Evolutionary conservation across 2,888 invertebrate species (phyloP).

Genomic region (Nemapogon koenigi): DNA sequence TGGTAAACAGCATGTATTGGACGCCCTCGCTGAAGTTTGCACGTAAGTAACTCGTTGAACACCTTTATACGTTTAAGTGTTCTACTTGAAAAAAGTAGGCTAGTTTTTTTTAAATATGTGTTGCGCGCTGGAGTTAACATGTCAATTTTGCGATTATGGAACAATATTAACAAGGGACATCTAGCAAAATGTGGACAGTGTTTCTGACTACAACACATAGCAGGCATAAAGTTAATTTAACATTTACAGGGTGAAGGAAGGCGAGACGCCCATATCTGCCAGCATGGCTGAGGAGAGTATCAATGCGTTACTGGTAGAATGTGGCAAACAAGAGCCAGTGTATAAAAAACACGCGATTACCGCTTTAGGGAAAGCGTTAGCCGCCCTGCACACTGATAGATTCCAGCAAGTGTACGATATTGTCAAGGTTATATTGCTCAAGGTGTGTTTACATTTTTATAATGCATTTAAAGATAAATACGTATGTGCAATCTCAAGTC

Average conservation of each 20-base stretch:
- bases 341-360: conserved; percentile 79
- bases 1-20: conserved; percentile 84
- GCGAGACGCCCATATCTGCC: conserved; percentile 34
- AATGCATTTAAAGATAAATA: no score
- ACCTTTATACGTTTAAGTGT: no score
- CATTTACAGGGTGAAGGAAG: conserved; percentile 36
- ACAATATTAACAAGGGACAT: no score
- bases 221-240: background rate
- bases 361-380: conserved; percentile 76
- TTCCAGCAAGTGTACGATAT: conserved; percentile 84
- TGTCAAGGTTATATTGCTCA: conserved; percentile 71
- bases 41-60: conserved; percentile 55
- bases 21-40: conserved; percentile 80
- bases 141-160: no score
- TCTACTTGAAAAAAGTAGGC: no score
- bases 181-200: no score
- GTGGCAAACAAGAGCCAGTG: conserved; percentile 77
- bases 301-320: conserved; percentile 78
- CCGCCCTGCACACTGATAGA: conserved; percentile 73
- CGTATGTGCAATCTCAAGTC: no score
- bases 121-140: no score
- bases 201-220: no score
- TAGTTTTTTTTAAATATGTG: no score
- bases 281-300: conserved; percentile 53
- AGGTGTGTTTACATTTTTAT: no score